These are phyloP conservation scores for Agrilus cyanescens DNA, from an alignment of 2,888 invertebrate species.

Conservation along the genomic window DNA sequence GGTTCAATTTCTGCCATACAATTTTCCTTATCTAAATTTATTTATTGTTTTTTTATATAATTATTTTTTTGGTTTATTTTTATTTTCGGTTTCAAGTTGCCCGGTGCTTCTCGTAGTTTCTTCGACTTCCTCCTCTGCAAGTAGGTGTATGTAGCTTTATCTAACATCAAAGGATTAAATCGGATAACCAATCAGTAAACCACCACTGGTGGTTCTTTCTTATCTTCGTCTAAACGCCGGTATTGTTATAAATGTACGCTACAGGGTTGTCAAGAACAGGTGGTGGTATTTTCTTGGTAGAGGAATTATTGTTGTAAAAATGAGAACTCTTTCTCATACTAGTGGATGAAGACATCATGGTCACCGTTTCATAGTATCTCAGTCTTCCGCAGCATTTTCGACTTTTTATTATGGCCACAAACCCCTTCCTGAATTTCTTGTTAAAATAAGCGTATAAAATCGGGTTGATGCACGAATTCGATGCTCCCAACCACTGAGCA, in stretches of 20 bases:
- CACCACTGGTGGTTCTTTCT: slow-evolving; percentile 18
- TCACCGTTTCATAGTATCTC: slow-evolving; percentile 77
- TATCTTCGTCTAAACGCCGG: slow-evolving; percentile 50
- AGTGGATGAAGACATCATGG: slow-evolving; percentile 74
- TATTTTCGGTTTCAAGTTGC: too few relatives aligned
- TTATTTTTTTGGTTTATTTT: too few relatives aligned
- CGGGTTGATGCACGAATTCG: slow-evolving; percentile 92
- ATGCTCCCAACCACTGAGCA: slow-evolving; percentile 86
- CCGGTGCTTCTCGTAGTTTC: too few relatives aligned
- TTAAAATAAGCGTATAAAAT: slow-evolving; percentile 91
- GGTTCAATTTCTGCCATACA: too few relatives aligned
- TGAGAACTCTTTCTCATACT: slow-evolving; percentile 78
- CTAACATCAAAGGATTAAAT: too few relatives aligned
- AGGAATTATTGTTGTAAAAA: slow-evolving; percentile 57
- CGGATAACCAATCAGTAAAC: slow-evolving; percentile 4
- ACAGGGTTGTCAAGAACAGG: slow-evolving; percentile 29
- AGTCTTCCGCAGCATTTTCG: slow-evolving; percentile 75
- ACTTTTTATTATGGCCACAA: slow-evolving; percentile 77
- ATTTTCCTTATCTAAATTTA: too few relatives aligned
- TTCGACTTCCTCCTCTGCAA: too few relatives aligned
- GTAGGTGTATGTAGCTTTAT: too few relatives aligned
- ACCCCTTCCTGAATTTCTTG: slow-evolving; percentile 83
- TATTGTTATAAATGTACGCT: slow-evolving; percentile 55
- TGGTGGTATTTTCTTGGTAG: slow-evolving; percentile 36
- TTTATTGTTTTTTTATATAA: too few relatives aligned